Evolutionary conservation across 1,140 invertebrate genomes (phyloP).

Genomic region (Teleopsis dalmanni): DNA sequence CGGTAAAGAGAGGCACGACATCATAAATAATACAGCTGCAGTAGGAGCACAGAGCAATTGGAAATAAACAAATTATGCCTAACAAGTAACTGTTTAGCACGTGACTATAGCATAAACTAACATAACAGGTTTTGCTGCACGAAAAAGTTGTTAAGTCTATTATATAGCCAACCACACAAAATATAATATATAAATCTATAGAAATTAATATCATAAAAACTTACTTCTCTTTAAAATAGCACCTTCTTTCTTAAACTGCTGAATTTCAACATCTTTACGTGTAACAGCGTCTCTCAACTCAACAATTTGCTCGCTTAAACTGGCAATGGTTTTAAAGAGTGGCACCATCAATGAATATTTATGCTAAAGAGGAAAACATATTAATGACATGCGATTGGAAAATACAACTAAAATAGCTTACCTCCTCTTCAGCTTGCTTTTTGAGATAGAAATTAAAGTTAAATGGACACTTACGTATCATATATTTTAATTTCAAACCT

Average conservation of each 20-base stretch:
- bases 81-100: neutral
- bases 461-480: constrained; percentile 14
- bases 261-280: constrained; percentile 29
- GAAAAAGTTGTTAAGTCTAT: neutral
- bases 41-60: neutral
- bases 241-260: constrained; percentile 26
- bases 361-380: constrained; percentile 16
- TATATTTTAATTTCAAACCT: constrained; percentile 22
- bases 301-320: constrained; percentile 4
- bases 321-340: neutral
- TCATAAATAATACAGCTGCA: too few species aligned
- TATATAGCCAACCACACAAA: neutral
- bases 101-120: neutral
- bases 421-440: neutral
- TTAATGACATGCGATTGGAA: neutral
- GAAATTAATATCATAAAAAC: neutral
- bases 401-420: constrained; percentile 1
- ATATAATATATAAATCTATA: neutral
- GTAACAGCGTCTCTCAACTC: constrained; percentile 12
- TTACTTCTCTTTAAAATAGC: constrained; percentile 22
- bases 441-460: constrained; percentile 29
- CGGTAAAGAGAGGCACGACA: too few species aligned
- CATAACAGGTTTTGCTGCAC: neutral
- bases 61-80: neutral
- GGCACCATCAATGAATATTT: neutral